These are phyloP conservation scores for Pocillopora damicornis DNA, from an alignment of 64 coral and sea anemone genomes.

Conservation along the genomic window DNA sequence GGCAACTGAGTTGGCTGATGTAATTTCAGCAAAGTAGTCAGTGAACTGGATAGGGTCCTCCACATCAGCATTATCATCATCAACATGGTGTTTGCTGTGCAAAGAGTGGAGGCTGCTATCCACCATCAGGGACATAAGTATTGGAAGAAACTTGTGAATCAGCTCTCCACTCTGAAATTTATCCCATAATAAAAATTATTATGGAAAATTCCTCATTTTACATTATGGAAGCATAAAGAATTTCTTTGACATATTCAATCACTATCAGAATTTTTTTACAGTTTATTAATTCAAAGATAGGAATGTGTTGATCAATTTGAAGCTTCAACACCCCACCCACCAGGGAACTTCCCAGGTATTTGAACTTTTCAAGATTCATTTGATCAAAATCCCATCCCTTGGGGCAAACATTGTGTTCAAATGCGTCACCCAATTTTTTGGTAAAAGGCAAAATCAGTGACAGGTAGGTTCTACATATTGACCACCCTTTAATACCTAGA, in stretches of 20 bases:
- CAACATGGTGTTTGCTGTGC: constrained; percentile 48
- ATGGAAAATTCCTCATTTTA: neutral
- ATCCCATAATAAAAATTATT: neutral
- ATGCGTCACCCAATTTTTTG: too few relatives aligned
- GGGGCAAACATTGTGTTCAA: too few relatives aligned
- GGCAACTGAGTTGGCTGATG: constrained; percentile 66
- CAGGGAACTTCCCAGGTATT: too few relatives aligned
- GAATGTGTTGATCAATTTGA: too few relatives aligned
- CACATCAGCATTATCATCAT: constrained; percentile 47
- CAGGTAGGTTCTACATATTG: too few relatives aligned
- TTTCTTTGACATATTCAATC: neutral
- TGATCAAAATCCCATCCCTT: too few relatives aligned
- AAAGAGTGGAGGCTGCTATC: constrained; percentile 65
- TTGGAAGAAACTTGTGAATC: constrained; percentile 76
- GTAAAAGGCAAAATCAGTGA: too few relatives aligned
- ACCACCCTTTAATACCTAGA: too few relatives aligned
- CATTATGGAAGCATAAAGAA: neutral
- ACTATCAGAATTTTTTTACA: too few relatives aligned
- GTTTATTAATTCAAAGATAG: too few relatives aligned
- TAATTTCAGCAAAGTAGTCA: constrained; percentile 76
- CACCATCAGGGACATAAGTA: constrained; percentile 94
- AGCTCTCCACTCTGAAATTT: constrained; percentile 48
- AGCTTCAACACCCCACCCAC: too few relatives aligned
- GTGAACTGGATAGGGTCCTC: constrained; percentile 40
- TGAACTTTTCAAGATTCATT: too few relatives aligned